phyloP scores from a whole-genome alignment of 2,797 vertebrate genomes.

The Enteromius radiatus region DNA sequence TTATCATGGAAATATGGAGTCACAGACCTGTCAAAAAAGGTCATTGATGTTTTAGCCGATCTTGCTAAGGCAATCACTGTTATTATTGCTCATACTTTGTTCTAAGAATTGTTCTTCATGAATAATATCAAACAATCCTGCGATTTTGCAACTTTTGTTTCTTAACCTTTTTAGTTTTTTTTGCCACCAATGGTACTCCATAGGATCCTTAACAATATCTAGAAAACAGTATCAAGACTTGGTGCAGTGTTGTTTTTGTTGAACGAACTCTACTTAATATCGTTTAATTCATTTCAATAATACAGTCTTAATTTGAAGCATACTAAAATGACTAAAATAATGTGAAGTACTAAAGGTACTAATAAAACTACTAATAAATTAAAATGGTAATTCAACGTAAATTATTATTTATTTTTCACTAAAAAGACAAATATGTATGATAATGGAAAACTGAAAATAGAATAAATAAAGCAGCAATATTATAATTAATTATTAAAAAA shows the following conservation, averaged over 20 bases:
- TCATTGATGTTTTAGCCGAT: not conserved
- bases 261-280: not conserved
- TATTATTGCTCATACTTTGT: slow-evolving; percentile 23
- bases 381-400: not conserved
- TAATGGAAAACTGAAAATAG: not conserved
- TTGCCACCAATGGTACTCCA: not conserved
- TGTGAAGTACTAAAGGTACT: not conserved
- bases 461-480: not conserved
- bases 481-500: too few species aligned
- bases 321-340: not conserved
- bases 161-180: not conserved
- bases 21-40: slow-evolving; percentile 30
- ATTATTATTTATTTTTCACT: not conserved
- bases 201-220: not conserved
- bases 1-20: slow-evolving; percentile 6
- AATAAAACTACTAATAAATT: not conserved
- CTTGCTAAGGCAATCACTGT: slow-evolving; percentile 5
- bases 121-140: not conserved
- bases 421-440: not conserved
- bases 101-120: not conserved
- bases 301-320: not conserved
- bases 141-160: not conserved
- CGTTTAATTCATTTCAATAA: not conserved
- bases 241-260: not conserved
- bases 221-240: not conserved